These are phyloP conservation scores for Drosophila rhopaloa DNA, from an alignment of 1,140 invertebrate genomes.

Conservation along the genomic window DNA sequence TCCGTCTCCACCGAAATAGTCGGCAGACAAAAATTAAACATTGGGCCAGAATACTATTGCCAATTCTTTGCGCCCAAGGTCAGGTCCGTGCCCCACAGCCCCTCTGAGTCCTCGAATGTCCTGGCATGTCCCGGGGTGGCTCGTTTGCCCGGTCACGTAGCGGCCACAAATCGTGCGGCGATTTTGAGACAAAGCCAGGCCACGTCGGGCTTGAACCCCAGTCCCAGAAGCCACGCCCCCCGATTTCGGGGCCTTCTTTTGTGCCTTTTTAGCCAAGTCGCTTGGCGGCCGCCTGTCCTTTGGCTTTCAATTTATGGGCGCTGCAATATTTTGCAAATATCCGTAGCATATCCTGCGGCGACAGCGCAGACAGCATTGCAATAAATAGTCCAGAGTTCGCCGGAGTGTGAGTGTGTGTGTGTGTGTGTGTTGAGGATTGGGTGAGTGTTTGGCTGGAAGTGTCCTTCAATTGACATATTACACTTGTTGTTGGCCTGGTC, in stretches of 20 bases:
- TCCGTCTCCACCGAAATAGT: conserved; percentile 21
- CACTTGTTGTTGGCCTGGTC: conserved; percentile 68
- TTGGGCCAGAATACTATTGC: conserved; percentile 7
- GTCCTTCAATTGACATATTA: conserved; percentile 83
- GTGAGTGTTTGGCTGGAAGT: conserved; percentile 35
- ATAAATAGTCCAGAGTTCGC: conserved; percentile 71
- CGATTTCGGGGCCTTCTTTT: conserved; percentile 6
- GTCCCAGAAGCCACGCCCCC: conserved; percentile 34
- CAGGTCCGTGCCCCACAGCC: conserved; percentile 6
- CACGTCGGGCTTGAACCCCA: conserved; percentile 27
- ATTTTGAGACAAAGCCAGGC: conserved; percentile 66
- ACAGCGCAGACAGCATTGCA: conserved; percentile 74
- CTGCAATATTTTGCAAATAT: conserved; percentile 83
- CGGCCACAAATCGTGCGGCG: conserved; percentile 70
- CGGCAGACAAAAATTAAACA: conserved; percentile 22
- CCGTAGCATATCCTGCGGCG: conserved; percentile 80
- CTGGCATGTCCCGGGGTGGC: conserved; percentile 33
- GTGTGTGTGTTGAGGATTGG: conserved; percentile 1
- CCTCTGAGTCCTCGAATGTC: conserved; percentile 7
- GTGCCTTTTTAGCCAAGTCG: conserved; percentile 33
- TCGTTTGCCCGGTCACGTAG: conserved; percentile 63
- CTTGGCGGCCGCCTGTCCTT: conserved; percentile 47
- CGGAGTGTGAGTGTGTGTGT: conserved; percentile 8
- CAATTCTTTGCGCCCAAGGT: conserved; percentile 56
- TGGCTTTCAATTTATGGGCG: conserved; percentile 74